Conservation (phyloP, 2,113 vertebrate genomes). For the Peromyscus californicus region DNA sequence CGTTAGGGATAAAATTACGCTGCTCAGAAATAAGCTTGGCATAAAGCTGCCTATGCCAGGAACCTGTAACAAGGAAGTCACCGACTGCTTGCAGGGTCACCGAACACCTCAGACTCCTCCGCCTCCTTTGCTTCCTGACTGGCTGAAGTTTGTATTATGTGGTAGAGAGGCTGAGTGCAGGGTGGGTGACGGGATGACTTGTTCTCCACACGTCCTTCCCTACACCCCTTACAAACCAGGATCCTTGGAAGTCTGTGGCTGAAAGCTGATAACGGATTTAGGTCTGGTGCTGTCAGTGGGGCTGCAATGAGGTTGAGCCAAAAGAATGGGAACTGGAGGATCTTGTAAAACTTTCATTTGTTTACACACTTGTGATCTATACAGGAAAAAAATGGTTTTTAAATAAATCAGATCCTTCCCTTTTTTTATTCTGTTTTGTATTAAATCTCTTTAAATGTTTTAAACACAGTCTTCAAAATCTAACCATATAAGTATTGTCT, state of each 20-base stretch:
- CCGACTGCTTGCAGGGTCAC: neutral
- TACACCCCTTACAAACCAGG: neutral
- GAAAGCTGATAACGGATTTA: neutral
- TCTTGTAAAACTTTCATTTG: neutral
- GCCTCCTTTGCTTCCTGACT: neutral
- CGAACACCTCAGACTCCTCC: neutral
- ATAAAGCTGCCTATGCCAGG: neutral
- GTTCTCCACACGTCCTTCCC: neutral
- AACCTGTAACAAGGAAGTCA: neutral
- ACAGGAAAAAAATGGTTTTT: neutral
- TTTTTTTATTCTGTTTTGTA: neutral
- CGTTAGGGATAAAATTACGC: neutral
- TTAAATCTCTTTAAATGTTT: slow-evolving; percentile 14
- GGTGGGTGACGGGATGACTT: neutral
- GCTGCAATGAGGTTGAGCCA: neutral
- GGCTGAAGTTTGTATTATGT: neutral
- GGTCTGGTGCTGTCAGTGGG: neutral
- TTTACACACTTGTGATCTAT: neutral
- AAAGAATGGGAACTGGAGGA: neutral
- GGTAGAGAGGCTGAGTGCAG: neutral
- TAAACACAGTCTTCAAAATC: slow-evolving; percentile 2
- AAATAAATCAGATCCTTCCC: slow-evolving; percentile 9
- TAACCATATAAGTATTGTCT: neutral
- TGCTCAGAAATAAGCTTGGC: slow-evolving; percentile 2
- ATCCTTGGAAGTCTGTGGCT: neutral